Evolutionary conservation across 2,888 invertebrate species (phyloP).

Genomic region (Incurvaria masculella): DNA sequence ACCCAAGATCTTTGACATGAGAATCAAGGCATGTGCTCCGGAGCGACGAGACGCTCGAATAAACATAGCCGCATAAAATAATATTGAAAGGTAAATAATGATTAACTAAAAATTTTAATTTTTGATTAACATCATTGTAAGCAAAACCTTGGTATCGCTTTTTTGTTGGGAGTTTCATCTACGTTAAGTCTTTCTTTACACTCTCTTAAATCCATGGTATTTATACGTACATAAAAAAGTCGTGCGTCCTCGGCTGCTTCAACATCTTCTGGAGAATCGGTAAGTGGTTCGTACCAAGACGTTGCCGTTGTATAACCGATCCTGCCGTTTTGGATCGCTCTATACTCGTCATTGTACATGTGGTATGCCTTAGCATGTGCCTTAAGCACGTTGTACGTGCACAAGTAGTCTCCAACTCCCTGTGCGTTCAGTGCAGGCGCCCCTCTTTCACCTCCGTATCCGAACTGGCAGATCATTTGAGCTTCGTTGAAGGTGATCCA

Average conservation of each 20-base stretch:
- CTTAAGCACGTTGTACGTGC: constrained; percentile 9
- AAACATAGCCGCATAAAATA: too few species aligned
- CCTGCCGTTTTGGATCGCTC: constrained; percentile 24
- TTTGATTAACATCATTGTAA: too few species aligned
- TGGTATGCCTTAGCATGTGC: constrained; percentile 13
- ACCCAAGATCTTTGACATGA: too few species aligned
- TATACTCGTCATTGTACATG: constrained; percentile 9
- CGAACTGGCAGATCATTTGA: constrained; percentile 22
- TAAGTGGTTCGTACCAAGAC: constrained; percentile 30
- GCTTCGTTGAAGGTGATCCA: constrained; percentile 69
- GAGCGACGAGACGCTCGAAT: too few species aligned
- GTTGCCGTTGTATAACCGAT: constrained; percentile 36
- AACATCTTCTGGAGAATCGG: constrained; percentile 24
- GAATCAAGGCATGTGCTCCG: too few species aligned
- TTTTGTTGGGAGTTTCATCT: too few species aligned
- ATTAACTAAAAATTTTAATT: too few species aligned
- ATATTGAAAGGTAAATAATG: too few species aligned
- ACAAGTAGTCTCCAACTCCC: constrained; percentile 11
- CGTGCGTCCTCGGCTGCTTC: constrained; percentile 32
- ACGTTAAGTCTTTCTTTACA: too few species aligned
- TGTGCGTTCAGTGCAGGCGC: constrained; percentile 29
- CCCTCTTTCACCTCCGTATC: constrained; percentile 30
- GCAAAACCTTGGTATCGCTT: too few species aligned
- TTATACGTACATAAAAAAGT: constrained; percentile 27
- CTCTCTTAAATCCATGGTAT: too few species aligned